Base-by-base conservation (phyloP, 2,888 invertebrate genomes). In the Coecobrya sp. region DNA sequence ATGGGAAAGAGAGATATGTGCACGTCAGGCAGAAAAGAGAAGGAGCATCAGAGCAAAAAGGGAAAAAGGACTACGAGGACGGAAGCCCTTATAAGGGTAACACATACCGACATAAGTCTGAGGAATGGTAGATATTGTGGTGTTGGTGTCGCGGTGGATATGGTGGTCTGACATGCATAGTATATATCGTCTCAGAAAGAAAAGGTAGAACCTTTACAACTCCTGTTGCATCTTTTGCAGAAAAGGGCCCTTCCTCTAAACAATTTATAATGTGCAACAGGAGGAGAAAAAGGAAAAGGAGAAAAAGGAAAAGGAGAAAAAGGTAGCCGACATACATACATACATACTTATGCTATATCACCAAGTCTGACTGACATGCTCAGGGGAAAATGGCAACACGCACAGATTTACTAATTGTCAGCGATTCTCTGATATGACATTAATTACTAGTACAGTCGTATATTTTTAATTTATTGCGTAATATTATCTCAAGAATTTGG, bases 1-100 rank as follows among this genome's bases (percentile, higher is more conserved):
- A 89, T 89, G 89, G 82, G 89, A 89, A 70, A 82, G 25, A 62
- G 79, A 87, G 87, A 87, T 87, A 87, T 76, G 79, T 25, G 36
- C 59, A 55, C 45, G 76, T 87, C 87, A 76, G 16, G 52, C 45
- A 79, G 79, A 79, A 52, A 27, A 79, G 25, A n/a, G 73, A 73
- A n/a, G 42, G 73, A 42, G 65, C 4, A 62, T n/a, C n/a, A 36
- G 36, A 36, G 36, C 36, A 36, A 36, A 36, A 68, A 73, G 55
- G 25, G 3, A 76, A 49, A 55, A 30, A 70, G 42, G 42, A 36
- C n/a, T 36, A 36, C 36, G 16, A 11, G 42, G 52, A 79, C 22
- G 16, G 79, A 79, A 73, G 27, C 79, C 86, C 73, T 86, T 86
- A 49, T 70, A n/a, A n/a, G n/a, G n/a, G n/a, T n/a, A 68, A 5